phyloP scores from a whole-genome alignment of 2,888 invertebrate genomes.

The Aphrophora alni region DNA sequence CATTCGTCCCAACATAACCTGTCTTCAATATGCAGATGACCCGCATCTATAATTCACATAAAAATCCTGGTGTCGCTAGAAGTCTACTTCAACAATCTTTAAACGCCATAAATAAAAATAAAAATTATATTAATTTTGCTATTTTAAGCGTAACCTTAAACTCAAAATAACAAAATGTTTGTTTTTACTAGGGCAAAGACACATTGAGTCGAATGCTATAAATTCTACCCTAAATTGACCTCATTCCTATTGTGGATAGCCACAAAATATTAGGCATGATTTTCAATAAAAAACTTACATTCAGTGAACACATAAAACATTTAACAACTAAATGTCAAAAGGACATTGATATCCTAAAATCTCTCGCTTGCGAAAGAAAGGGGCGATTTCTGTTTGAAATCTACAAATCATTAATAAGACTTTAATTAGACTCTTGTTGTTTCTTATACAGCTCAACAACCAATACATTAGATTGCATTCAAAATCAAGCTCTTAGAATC shows the following conservation, averaged over 20 bases:
- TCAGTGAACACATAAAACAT: not conserved
- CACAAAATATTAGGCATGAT: not conserved
- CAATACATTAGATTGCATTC: not conserved
- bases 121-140: too few species aligned
- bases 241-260: not conserved
- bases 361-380: not conserved
- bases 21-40: too few species aligned
- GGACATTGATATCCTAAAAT: constrained; percentile 12
- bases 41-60: too few species aligned
- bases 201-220: too few species aligned
- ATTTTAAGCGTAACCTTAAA: too few species aligned
- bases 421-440: not conserved
- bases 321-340: not conserved
- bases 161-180: too few species aligned
- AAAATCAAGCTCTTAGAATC: constrained; percentile 10
- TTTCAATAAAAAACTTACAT: not conserved
- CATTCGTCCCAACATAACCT: too few species aligned
- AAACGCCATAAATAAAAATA: too few species aligned
- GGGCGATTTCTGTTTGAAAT: constrained; percentile 7
- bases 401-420: constrained; percentile 10
- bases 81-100: too few species aligned
- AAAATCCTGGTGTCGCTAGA: too few species aligned
- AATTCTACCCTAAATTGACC: too few species aligned
- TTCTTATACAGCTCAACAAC: not conserved
- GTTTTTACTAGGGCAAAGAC: too few species aligned